Evolutionary conservation across 2,113 vertebrate species (phyloP), one percentile per base, ranked within the genome.

Genomic region (Jacana jacana): DNA sequence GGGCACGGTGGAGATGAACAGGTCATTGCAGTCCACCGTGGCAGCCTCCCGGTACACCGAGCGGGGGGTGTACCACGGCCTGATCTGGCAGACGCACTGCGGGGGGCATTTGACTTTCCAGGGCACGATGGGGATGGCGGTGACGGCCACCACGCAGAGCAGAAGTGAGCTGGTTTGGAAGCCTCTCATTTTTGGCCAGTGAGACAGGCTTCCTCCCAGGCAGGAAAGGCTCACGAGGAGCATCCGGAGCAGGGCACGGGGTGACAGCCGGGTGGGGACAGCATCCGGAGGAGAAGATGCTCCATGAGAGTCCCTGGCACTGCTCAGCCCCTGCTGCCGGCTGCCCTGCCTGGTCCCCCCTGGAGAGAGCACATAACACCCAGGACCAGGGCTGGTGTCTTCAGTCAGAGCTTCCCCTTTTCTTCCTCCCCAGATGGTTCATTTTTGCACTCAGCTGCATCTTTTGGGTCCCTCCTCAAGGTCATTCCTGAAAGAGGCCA

Each of bases 11-110:
- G 98, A 97, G 93, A 99, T 95, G 89, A 99, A 98, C 17, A 99
- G 97, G 97, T 99, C 98, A 57, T 99, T 99, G 97, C 99, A 99
- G 97, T 99, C 99, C 96, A 99, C 99, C 0, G 99, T 99, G 81
- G 98, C 97, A 13, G 99, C 99, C 96, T 99, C 99, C 0, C 98
- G 97, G 96, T 99, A 99, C 39, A 98, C 97, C 0, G 99, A 99
- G 69, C 99, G 98, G 5, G 99, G 98, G 2, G 99, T 99, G 88
- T 99, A 99, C 99, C 99, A 99, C 1, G 99, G 99, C 83, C 99
- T 98, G 97, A 99, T 98, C 98, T 99, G 99, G 96, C 99, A 99
- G 71, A 98, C 91, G 12, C 99, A 99, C 81, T 97, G 98, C 7
- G 58, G 88, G 0, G 99, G 99, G 65, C 99, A 99, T 69, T 97